phyloP scores from a whole-genome alignment of 2,113 vertebrate genomes.

The Cyphomyrus discorhynchus region DNA sequence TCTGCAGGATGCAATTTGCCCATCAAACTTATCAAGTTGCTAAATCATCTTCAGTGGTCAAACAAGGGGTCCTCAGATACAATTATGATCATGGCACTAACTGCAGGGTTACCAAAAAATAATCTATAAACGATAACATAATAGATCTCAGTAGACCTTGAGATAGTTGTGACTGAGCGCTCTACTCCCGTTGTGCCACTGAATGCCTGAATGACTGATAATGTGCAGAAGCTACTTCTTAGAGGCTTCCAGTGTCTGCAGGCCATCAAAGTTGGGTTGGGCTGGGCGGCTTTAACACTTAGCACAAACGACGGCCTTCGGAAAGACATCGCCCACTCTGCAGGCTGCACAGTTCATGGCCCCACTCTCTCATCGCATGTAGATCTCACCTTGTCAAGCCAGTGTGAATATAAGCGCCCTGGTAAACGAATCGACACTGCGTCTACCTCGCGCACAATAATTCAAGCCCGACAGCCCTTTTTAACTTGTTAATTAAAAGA shows the following conservation, averaged over 20 bases:
- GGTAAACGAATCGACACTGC: too few relatives aligned
- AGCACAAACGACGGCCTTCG: too few relatives aligned
- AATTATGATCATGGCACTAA: not conserved
- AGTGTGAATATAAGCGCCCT: not conserved
- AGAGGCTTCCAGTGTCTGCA: not conserved
- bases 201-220: not conserved
- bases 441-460: not conserved
- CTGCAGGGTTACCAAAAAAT: not conserved
- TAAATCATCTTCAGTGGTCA: not conserved
- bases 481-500: not conserved
- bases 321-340: not conserved
- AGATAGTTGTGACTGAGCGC: not conserved
- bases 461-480: not conserved
- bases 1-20: not conserved
- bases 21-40: not conserved
- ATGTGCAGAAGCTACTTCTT: not conserved
- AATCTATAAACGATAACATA: not conserved
- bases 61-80: not conserved
- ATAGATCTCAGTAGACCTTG: not conserved
- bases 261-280: not conserved
- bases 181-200: not conserved
- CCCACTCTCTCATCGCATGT: not conserved
- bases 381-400: not conserved
- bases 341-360: not conserved
- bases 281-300: not conserved